A percentile compares a stretch with the other conserved stretches of the same genome.
These are phyloP conservation scores for Melieria omissa DNA, from an alignment of 2,888 invertebrate genomes.

Conservation along the genomic window DNA sequence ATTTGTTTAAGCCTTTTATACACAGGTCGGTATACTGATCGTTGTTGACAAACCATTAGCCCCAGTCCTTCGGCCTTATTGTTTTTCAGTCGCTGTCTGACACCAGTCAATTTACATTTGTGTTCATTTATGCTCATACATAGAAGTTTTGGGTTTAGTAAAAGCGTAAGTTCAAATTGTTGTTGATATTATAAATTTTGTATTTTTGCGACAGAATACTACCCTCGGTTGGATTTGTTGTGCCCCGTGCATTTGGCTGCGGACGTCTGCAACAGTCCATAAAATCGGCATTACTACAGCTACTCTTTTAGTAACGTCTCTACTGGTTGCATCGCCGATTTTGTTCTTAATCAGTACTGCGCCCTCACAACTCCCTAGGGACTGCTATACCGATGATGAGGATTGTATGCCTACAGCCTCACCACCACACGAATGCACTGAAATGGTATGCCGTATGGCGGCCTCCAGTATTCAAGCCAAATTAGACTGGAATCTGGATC, in stretches of 20 bases:
- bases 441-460: conserved; percentile 60
- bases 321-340: conserved; percentile 72
- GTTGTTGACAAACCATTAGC: too few relatives aligned
- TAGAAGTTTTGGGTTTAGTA: too few relatives aligned
- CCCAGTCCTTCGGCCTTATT: too few relatives aligned
- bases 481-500: conserved; percentile 65
- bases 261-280: conserved; percentile 71
- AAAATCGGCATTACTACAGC: conserved; percentile 72
- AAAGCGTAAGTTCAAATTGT: too few relatives aligned
- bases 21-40: too few relatives aligned
- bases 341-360: conserved; percentile 70
- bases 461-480: conserved; percentile 63
- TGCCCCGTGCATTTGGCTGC: conserved; percentile 71
- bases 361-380: conserved; percentile 62
- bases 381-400: conserved; percentile 64
- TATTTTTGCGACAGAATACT: conserved; percentile 50
- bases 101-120: too few relatives aligned
- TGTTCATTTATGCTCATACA: too few relatives aligned
- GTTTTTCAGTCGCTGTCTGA: too few relatives aligned
- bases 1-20: too few relatives aligned
- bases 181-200: neutral
- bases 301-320: conserved; percentile 71
- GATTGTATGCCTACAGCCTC: conserved; percentile 62
- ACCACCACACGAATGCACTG: conserved; percentile 62
- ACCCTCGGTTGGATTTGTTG: conserved; percentile 72